phyloP scores from a whole-genome alignment of 1,140 invertebrate genomes.

The Melanaphis sacchari region DNA sequence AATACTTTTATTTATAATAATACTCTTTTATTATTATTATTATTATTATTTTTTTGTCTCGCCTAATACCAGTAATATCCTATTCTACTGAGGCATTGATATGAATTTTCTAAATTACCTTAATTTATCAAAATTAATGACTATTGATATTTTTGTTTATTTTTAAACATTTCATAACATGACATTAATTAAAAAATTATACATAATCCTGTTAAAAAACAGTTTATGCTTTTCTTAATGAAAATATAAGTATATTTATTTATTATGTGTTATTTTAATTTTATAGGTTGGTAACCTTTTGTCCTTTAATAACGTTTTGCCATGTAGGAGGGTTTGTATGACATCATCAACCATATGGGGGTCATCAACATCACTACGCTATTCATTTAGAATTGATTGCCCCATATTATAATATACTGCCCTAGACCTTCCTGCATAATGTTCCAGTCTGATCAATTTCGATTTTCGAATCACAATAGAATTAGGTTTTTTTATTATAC shows the following conservation, averaged over 20 bases:
- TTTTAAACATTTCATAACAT: neutral
- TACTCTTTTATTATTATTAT: no score
- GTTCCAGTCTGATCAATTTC: conserved; percentile 48
- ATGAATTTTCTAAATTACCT: neutral
- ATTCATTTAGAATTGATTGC: conserved; percentile 43
- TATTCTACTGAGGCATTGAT: neutral
- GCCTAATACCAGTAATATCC: neutral
- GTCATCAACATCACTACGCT: conserved; percentile 49
- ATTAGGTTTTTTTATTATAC: conserved; percentile 8
- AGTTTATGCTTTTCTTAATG: neutral
- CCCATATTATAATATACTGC: conserved; percentile 42
- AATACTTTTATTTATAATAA: neutral
- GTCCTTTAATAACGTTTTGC: conserved; percentile 27
- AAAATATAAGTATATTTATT: neutral
- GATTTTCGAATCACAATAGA: conserved; percentile 38
- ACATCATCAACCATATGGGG: conserved; percentile 39
- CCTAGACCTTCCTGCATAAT: conserved; percentile 44
- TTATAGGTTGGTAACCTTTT: conserved; percentile 41
- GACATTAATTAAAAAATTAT: no score
- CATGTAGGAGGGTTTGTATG: conserved; percentile 52
- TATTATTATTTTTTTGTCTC: neutral
- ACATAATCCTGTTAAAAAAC: neutral
- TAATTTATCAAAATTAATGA: neutral
- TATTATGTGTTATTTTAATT: neutral
- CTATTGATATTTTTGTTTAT: conserved; percentile 3